These are phyloP conservation scores for Sesamia nonagrioides DNA, from an alignment of 1,140 invertebrate species.

Conservation along the genomic window DNA sequence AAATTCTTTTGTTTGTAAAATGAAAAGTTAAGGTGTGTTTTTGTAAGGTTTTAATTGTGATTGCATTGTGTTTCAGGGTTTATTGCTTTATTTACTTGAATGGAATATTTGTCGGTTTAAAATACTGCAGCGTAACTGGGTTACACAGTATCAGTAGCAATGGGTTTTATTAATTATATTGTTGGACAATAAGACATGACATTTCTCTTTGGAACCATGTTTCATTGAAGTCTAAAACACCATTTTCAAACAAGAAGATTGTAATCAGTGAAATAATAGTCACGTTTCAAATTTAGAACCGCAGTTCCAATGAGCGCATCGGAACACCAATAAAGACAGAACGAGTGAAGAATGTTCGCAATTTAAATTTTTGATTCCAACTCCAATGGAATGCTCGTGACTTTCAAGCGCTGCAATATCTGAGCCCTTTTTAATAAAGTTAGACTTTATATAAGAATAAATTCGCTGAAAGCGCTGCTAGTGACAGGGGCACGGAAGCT, in stretches of 20 bases:
- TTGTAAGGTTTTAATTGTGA: conserved; percentile 24
- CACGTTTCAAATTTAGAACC: conserved; percentile 59
- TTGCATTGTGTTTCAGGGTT: background rate
- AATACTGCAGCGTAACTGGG: too few species aligned
- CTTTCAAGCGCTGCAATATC: conserved; percentile 73
- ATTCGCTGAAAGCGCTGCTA: conserved; percentile 65
- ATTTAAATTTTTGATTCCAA: conserved; percentile 83
- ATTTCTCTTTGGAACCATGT: background rate
- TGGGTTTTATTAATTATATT: too few species aligned
- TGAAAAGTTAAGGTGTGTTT: conserved; percentile 14
- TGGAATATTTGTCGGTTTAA: too few species aligned
- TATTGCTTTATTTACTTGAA: too few species aligned
- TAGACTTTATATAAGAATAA: conserved; percentile 65
- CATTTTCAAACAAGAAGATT: conserved; percentile 9
- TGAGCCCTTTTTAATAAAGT: conserved; percentile 72
- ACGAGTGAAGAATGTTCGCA: conserved; percentile 77
- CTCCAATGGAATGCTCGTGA: conserved; percentile 65
- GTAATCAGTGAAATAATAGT: conserved; percentile 44
- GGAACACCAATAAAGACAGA: conserved; percentile 70
- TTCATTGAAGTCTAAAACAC: conserved; percentile 11
- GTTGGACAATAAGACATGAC: too few species aligned
- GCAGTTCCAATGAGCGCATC: conserved; percentile 67
- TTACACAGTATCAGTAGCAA: too few species aligned
- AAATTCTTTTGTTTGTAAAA: conserved; percentile 13
- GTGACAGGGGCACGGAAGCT: conserved; percentile 58